Evolutionary conservation across 2,888 invertebrate species (phyloP).

Genomic region (Deilephila elpenor): DNA sequence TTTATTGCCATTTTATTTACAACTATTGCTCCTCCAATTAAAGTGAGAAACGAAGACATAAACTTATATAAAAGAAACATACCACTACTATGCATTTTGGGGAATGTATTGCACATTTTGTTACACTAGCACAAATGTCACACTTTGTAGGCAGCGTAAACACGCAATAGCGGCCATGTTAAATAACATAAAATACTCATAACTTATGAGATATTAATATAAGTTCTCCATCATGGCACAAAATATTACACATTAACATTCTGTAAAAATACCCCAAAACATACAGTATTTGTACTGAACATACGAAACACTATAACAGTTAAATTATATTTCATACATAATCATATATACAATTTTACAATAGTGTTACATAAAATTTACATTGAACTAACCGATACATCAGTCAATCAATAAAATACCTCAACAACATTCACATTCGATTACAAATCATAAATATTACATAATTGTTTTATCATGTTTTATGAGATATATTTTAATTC

Average conservation of each 20-base stretch:
- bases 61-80: constrained; percentile 39
- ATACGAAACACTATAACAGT: constrained; percentile 53
- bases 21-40: constrained; percentile 26
- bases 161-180: background rate
- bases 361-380: constrained; percentile 47
- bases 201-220: background rate
- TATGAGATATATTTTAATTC: background rate
- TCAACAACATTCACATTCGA: constrained; percentile 41
- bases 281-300: constrained; percentile 62
- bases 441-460: constrained; percentile 26
- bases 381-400: constrained; percentile 67
- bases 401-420: constrained; percentile 72
- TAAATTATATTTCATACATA: constrained; percentile 55
- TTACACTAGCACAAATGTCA: constrained; percentile 37
- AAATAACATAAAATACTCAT: constrained; percentile 12
- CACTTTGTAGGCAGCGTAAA: constrained; percentile 3
- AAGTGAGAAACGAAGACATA: constrained; percentile 36
- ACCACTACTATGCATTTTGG: constrained; percentile 59
- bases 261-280: constrained; percentile 60
- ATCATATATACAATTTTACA: constrained; percentile 56
- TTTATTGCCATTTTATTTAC: constrained; percentile 33
- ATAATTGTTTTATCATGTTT: background rate
- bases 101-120: constrained; percentile 69
- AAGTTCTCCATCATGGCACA: constrained; percentile 58
- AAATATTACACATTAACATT: constrained; percentile 36